Conservation (phyloP, 1,140 invertebrate genomes). For the Campoletis sonorensis region DNA sequence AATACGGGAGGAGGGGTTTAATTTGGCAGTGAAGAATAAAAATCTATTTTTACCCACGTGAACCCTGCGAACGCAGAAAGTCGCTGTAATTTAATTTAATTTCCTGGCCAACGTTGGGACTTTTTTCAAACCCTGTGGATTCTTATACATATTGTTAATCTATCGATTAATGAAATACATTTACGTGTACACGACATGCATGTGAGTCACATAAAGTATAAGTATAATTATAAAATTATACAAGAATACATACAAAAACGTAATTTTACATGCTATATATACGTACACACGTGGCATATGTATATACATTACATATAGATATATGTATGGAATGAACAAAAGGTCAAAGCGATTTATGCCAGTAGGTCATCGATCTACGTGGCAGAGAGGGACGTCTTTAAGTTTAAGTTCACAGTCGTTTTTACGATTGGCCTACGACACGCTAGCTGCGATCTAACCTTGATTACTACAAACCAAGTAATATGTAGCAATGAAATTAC, state of each 20-base stretch:
- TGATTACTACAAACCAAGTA: neutral
- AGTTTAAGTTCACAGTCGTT: slow-evolving; percentile 46
- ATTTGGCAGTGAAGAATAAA: neutral
- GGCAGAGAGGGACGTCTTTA: slow-evolving; percentile 30
- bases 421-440: slow-evolving; percentile 40
- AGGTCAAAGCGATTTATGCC: slow-evolving; percentile 38
- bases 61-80: neutral
- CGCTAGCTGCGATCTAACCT: slow-evolving; percentile 14
- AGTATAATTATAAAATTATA: neutral
- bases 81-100: too few species aligned
- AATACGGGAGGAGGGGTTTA: neutral
- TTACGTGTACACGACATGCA: too few species aligned
- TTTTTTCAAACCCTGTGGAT: too few species aligned
- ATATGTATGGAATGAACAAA: slow-evolving; percentile 17
- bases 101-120: too few species aligned
- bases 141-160: too few species aligned
- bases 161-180: too few species aligned
- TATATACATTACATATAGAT: neutral
- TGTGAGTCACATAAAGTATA: too few species aligned
- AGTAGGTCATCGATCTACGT: slow-evolving; percentile 42
- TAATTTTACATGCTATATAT: neutral
- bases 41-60: too few species aligned
- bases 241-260: neutral
- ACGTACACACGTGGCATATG: neutral
- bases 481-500: neutral